These are phyloP conservation scores for Microtus richardsoni DNA, from an alignment of 2,113 vertebrate species.

Conservation along the genomic window DNA sequence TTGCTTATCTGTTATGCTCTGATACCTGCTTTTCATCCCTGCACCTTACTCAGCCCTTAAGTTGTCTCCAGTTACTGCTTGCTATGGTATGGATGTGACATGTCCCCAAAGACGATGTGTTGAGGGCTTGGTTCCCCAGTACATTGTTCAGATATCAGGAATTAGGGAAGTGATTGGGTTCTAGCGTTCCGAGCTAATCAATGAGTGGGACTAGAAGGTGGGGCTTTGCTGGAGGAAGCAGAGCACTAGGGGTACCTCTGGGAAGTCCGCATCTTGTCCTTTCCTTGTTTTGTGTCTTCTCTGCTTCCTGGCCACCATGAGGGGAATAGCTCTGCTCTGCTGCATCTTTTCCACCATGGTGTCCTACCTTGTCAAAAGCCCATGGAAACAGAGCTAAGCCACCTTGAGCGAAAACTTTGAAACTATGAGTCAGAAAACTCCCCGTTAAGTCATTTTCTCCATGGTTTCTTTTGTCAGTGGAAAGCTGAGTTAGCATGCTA, in stretches of 20 bases:
- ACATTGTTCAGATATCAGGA: not conserved
- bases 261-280: not conserved
- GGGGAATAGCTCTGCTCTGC: not conserved
- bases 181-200: not conserved
- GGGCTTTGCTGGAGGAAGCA: not conserved
- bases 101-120: not conserved
- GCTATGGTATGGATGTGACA: not conserved
- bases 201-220: not conserved
- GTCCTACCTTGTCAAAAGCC: not conserved
- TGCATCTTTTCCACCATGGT: not conserved
- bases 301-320: not conserved
- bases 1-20: not conserved
- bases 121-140: not conserved
- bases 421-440: not conserved
- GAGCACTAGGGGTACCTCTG: not conserved
- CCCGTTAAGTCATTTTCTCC: not conserved
- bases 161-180: not conserved
- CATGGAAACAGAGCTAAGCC: not conserved
- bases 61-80: conserved; percentile 3
- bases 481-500: not conserved
- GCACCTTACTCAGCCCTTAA: not conserved
- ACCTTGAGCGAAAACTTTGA: not conserved
- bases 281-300: no score
- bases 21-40: not conserved
- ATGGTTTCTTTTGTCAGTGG: not conserved